Base-by-base conservation (phyloP, 2,113 vertebrate genomes). In the Oxyruncus cristatus region DNA sequence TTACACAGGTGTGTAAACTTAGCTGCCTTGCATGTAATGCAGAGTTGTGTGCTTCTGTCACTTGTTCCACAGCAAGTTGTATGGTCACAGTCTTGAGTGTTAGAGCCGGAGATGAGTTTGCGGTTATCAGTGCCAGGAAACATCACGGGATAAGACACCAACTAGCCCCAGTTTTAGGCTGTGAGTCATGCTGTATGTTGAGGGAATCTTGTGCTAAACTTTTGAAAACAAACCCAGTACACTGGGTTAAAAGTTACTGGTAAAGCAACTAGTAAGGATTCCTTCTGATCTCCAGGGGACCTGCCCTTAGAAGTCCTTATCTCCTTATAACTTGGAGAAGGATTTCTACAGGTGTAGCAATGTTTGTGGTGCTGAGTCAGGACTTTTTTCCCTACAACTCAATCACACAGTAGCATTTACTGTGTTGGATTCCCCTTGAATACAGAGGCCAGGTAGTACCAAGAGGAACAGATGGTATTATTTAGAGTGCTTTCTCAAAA, bases 401-500 rank as follows among this genome's bases (percentile, higher is more conserved):
- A 2, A 1, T 26, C 1, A 7, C 14, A 44, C 44, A 37, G 16
- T 28, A 61, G 32, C 21, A 68, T 86, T 94, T n/a, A 5, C 47
- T 65, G 21, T 33, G 10, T 59, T 46, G 22, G 75, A 44, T 71
- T n/a, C 22, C 5, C 18, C 21, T 89, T 78, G 58, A 83, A 46
- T 92, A 32, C 39, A 50, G 72, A 68, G 30, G 50, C 47, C 39
- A 35, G 26, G 33, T 26, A 67, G 27, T 8, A 80, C 24, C 41
- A 74, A 81, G 47, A 66, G 37, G 58, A 78, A 33, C 28, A 61
- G 7, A 7, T 35, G 70, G 8, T 72, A 22, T 72, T 75, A 20
- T 50, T 90, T 78, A 61, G 52, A 74, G 5, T 61, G 24, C 81
- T 89, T 82, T 80, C 65, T 97, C 56, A 63, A 85, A 74, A 97